These are phyloP conservation scores for Spodoptera littoralis DNA, from an alignment of 2,888 invertebrate genomes.

Conservation along the genomic window DNA sequence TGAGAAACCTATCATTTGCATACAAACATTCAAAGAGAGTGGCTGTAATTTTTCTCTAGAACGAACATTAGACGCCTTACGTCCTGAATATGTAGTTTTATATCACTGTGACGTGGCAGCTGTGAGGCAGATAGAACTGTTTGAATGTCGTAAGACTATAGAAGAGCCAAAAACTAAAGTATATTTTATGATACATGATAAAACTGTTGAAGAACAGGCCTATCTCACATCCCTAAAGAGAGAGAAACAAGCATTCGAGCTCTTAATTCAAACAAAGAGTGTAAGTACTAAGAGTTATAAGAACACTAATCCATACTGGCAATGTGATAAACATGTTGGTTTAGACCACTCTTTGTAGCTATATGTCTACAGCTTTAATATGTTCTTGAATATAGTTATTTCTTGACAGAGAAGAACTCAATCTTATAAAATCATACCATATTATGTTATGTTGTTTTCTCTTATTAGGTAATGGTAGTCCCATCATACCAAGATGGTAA, in stretches of 20 bases:
- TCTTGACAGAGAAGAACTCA: no score
- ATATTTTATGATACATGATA: slow-evolving; percentile 96
- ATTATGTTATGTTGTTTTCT: no score
- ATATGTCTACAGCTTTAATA: background rate
- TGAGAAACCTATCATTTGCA: slow-evolving; percentile 91
- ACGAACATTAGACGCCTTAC: slow-evolving; percentile 90
- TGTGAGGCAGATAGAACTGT: slow-evolving; percentile 96
- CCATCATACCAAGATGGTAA: slow-evolving; percentile 96
- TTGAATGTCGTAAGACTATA: slow-evolving; percentile 89
- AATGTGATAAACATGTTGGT: no score
- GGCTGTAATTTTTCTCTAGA: slow-evolving; percentile 92
- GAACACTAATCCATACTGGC: no score
- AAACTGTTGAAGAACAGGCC: slow-evolving; percentile 98
- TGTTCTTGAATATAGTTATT: slow-evolving; percentile 41
- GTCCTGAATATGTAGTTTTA: slow-evolving; percentile 95
- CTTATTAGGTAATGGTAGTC: slow-evolving; percentile 93
- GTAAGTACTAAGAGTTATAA: slow-evolving; percentile 84
- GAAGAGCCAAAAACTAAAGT: slow-evolving; percentile 90
- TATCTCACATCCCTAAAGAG: slow-evolving; percentile 96
- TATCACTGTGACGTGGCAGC: slow-evolving; percentile 96
- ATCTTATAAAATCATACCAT: no score
- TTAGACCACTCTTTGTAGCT: slow-evolving; percentile 1
- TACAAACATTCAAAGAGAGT: slow-evolving; percentile 93
- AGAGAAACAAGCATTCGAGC: slow-evolving; percentile 98
- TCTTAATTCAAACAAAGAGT: slow-evolving; percentile 96